Evolutionary conservation across 2,797 vertebrate species (phyloP).

Genomic region (Takifugu ocellatus): DNA sequence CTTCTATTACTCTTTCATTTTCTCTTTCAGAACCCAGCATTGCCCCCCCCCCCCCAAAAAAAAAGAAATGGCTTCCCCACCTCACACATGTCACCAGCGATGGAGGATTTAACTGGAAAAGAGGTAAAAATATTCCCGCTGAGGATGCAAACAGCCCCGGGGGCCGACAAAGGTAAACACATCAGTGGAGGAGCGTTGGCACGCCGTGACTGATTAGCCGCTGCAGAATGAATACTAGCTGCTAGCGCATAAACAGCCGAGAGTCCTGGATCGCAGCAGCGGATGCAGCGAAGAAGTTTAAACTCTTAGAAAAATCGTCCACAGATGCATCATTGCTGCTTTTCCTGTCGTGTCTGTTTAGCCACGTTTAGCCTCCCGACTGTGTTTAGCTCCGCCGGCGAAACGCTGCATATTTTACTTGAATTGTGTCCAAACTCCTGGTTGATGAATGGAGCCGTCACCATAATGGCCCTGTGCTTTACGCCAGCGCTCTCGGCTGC

Average conservation of each 20-base stretch:
- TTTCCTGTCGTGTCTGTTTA: no score
- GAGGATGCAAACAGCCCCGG: conserved; percentile 44
- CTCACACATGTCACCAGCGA: conserved; percentile 29
- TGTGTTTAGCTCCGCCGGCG: not conserved
- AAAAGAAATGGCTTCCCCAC: conserved; percentile 24
- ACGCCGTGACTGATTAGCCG: conserved; percentile 38
- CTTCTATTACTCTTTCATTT: not conserved
- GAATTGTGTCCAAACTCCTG: conserved; percentile 9
- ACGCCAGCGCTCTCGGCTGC: not conserved
- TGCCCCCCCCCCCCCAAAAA: not conserved
- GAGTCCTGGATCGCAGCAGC: conserved; percentile 6
- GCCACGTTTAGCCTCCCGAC: no score
- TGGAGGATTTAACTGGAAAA: conserved; percentile 54
- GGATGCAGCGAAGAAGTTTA: not conserved
- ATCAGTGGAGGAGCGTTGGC: conserved; percentile 42
- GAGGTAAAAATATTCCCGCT: conserved; percentile 36
- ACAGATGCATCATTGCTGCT: no score
- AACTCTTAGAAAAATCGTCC: no score
- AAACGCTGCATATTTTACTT: conserved; percentile 20
- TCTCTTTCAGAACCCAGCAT: not conserved
- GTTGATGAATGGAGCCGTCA: not conserved
- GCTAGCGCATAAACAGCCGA: conserved; percentile 24
- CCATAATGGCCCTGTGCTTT: not conserved
- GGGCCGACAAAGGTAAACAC: conserved; percentile 43
- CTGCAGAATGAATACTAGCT: conserved; percentile 6